phyloP scores from a whole-genome alignment of 2,888 invertebrate genomes.

The Caenorhabditis afra region DNA sequence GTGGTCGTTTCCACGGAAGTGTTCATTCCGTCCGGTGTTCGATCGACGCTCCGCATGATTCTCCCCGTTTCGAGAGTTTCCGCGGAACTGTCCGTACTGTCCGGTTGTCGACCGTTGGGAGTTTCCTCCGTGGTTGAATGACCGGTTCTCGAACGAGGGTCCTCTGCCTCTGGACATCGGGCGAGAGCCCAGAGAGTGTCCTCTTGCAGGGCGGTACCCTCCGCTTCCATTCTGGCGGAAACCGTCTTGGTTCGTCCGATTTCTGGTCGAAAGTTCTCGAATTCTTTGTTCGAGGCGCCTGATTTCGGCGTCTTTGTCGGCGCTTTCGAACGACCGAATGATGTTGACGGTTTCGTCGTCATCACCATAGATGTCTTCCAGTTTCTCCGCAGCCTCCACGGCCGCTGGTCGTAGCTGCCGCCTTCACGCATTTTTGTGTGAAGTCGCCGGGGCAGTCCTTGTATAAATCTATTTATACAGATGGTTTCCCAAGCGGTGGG shows the following conservation, averaged over 20 bases:
- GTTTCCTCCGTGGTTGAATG: too few species aligned
- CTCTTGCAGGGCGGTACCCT: too few species aligned
- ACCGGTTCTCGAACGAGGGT: too few species aligned
- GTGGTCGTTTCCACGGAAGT: neutral
- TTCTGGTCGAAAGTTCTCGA: too few species aligned
- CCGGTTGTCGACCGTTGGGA: too few species aligned
- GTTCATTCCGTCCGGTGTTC: neutral
- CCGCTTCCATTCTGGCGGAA: neutral
- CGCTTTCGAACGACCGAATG: neutral
- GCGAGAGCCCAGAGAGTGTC: too few species aligned
- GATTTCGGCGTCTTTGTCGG: neutral
- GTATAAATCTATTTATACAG: neutral
- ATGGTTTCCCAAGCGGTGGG: neutral
- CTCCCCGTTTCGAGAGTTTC: too few species aligned
- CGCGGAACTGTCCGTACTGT: too few species aligned
- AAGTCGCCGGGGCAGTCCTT: neutral
- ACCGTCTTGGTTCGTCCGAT: neutral
- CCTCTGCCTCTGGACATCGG: too few species aligned
- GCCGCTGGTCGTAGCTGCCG: too few species aligned
- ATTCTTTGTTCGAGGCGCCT: neutral
- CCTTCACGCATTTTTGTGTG: neutral
- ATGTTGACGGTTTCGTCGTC: constrained; percentile 6
- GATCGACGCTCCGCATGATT: neutral
- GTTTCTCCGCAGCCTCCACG: neutral
- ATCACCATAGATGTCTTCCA: neutral